These are phyloP conservation scores for Chamaetylas fuelleborni DNA, from an alignment of 2,113 vertebrate species.

Conservation along the genomic window DNA sequence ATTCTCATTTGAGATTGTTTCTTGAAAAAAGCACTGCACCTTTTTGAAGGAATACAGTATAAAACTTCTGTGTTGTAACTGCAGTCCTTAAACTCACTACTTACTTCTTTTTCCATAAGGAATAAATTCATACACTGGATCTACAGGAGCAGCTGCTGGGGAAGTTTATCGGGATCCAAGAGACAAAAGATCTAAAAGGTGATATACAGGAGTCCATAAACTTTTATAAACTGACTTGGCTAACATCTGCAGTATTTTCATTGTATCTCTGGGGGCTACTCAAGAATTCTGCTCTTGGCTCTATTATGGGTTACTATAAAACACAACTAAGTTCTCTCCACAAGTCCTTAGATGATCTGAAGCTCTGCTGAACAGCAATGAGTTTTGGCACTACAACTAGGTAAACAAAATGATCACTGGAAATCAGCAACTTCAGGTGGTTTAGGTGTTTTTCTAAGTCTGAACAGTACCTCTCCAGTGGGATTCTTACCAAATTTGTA, in stretches of 20 bases:
- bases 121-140: constrained; percentile 88
- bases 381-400: neutral
- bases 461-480: neutral
- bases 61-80: neutral
- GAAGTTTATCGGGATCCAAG: constrained; percentile 84
- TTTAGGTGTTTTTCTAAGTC: neutral
- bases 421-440: neutral
- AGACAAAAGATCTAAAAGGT: constrained; percentile 90
- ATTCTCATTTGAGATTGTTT: neutral
- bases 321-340: neutral
- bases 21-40: constrained; percentile 33
- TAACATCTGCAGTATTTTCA: neutral
- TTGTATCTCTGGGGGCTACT: neutral
- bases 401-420: neutral
- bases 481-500: neutral
- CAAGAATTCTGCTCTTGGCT: neutral
- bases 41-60: neutral
- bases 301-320: neutral
- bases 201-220: neutral
- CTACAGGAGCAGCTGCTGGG: constrained; percentile 82
- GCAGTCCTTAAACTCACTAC: constrained; percentile 14
- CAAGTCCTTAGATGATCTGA: neutral
- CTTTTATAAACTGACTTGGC: neutral
- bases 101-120: constrained; percentile 75
- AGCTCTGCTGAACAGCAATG: neutral